Evolutionary conservation across 2,888 invertebrate species (phyloP).

Genomic region (Beris chalybata): DNA sequence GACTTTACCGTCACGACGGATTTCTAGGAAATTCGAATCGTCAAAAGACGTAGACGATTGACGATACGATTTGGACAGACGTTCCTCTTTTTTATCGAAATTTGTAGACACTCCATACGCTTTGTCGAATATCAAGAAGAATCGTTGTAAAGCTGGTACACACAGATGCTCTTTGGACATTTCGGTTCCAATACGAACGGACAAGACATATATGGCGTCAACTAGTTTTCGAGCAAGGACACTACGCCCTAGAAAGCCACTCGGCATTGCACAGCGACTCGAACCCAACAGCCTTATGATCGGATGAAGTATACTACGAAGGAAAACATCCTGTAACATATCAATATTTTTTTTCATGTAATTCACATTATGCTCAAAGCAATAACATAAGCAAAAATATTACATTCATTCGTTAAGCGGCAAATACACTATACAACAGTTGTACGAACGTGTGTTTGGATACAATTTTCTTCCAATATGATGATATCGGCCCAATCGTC

Average conservation of each 20-base stretch:
- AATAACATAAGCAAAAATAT: too few relatives aligned
- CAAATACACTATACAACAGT: too few relatives aligned
- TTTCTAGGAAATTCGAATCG: conserved; percentile 59
- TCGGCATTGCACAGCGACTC: conserved; percentile 77
- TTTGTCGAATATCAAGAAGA: conserved; percentile 82
- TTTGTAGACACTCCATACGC: conserved; percentile 52
- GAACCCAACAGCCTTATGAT: conserved; percentile 80
- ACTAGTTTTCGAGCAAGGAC: conserved; percentile 80
- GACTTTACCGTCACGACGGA: conserved; percentile 63
- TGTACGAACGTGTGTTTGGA: too few relatives aligned
- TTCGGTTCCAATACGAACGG: conserved; percentile 73
- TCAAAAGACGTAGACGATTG: conserved; percentile 41
- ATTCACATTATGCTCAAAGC: too few relatives aligned
- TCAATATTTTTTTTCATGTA: not conserved
- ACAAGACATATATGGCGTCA: conserved; percentile 79
- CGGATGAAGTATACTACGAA: conserved; percentile 82
- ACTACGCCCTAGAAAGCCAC: conserved; percentile 72
- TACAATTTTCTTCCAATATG: too few relatives aligned
- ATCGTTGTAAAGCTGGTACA: conserved; percentile 70
- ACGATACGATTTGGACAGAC: conserved; percentile 30
- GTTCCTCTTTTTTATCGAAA: conserved; percentile 35
- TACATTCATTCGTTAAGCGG: too few relatives aligned
- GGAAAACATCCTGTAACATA: conserved; percentile 74
- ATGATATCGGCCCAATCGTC: too few relatives aligned
- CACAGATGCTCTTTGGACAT: conserved; percentile 76